A percentile compares a stretch with the other conserved stretches of the same genome.
Conservation (phyloP, 1,140 invertebrate genomes). For the Doryteuthis pealeii region DNA sequence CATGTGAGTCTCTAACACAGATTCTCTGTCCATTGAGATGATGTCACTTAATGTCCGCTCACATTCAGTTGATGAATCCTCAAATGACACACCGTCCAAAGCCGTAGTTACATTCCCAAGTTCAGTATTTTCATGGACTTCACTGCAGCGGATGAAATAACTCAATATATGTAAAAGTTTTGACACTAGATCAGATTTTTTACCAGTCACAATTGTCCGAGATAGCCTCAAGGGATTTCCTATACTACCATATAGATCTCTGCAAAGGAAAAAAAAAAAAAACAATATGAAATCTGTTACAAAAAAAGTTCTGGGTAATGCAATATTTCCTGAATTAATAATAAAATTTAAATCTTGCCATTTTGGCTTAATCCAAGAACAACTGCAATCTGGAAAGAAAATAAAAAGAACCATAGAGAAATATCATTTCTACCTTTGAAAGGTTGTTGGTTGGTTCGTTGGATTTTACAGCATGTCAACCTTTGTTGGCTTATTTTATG, state of each 20-base stretch:
- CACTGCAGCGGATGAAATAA: conserved; percentile 81
- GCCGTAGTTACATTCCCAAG: conserved; percentile 31
- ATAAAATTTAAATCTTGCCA: too few relatives aligned
- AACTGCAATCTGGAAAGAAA: too few relatives aligned
- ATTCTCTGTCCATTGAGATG: conserved; percentile 10
- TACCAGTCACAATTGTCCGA: conserved; percentile 77
- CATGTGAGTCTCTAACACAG: not conserved
- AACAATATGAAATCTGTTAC: not conserved
- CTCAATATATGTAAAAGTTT: conserved; percentile 68
- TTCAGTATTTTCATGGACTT: conserved; percentile 64
- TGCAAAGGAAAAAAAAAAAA: conserved; percentile 35
- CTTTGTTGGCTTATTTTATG: too few relatives aligned
- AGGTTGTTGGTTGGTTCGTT: too few relatives aligned
- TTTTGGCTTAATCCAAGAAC: too few relatives aligned
- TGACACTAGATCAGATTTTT: conserved; percentile 66
- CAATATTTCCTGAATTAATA: not conserved
- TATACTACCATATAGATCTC: conserved; percentile 79
- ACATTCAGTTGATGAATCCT: conserved; percentile 30
- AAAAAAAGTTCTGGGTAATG: too few relatives aligned
- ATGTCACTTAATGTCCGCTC: conserved; percentile 14
- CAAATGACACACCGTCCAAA: conserved; percentile 36
- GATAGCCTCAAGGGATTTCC: conserved; percentile 75
- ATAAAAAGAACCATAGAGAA: too few relatives aligned
- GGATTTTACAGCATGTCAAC: too few relatives aligned
- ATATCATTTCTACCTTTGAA: too few relatives aligned